Percentiles rank a stretch among this genome's conserved stretches.
Conservation (phyloP, 2,888 invertebrate genomes). For the Pogonocherus hispidulus region DNA sequence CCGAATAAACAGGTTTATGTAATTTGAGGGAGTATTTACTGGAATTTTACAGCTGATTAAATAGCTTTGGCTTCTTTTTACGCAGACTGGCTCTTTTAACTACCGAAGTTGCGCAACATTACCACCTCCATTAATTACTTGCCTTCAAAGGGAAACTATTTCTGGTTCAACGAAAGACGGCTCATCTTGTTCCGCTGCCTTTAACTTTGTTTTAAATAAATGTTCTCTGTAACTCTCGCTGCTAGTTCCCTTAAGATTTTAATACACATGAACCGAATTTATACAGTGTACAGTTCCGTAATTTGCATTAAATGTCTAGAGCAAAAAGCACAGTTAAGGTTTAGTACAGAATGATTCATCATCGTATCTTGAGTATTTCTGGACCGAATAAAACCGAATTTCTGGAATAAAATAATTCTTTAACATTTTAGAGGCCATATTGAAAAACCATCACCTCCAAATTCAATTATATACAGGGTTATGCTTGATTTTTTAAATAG, state of each 20-base stretch:
- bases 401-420: too few relatives aligned
- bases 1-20: constrained; percentile 37
- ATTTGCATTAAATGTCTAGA: too few relatives aligned
- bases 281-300: background rate
- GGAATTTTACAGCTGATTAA: constrained; percentile 56
- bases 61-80: constrained; percentile 49
- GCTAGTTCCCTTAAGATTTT: constrained; percentile 34
- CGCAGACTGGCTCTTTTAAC: constrained; percentile 44
- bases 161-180: constrained; percentile 43
- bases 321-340: too few relatives aligned
- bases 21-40: constrained; percentile 49
- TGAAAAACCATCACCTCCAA: too few relatives aligned
- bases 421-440: too few relatives aligned
- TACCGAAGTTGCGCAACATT: constrained; percentile 48
- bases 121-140: constrained; percentile 50
- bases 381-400: too few relatives aligned
- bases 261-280: constrained; percentile 27
- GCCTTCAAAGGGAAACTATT: constrained; percentile 53
- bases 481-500: too few relatives aligned
- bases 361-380: too few relatives aligned
- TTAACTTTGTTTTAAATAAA: constrained; percentile 42
- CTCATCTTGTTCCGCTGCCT: constrained; percentile 31
- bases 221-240: constrained; percentile 26
- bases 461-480: too few relatives aligned
- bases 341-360: too few relatives aligned